phyloP scores from a whole-genome alignment of 2,888 invertebrate species.

The Rosalia funebris region DNA sequence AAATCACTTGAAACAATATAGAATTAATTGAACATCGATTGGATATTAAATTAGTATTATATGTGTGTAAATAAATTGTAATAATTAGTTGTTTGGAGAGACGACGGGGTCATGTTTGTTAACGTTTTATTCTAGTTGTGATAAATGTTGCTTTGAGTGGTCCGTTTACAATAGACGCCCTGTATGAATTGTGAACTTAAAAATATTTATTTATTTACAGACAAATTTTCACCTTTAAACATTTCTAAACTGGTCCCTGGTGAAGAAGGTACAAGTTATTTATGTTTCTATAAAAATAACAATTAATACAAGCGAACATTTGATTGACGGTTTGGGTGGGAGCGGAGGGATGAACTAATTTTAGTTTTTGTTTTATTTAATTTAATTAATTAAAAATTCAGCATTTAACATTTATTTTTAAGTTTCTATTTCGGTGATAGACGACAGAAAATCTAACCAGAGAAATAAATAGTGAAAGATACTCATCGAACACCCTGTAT shows the following conservation, averaged over 20 bases:
- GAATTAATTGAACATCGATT: too few relatives aligned
- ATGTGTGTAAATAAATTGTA: too few relatives aligned
- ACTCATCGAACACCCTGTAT: conserved; percentile 20
- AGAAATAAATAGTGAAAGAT: conserved; percentile 19
- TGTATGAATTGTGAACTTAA: background rate
- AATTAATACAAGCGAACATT: conserved; percentile 8
- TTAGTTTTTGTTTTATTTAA: conserved; percentile 4
- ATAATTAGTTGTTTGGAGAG: too few relatives aligned
- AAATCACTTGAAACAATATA: too few relatives aligned
- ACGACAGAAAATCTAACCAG: conserved; percentile 11
- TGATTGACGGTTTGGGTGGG: too few relatives aligned
- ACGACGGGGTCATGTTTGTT: too few relatives aligned
- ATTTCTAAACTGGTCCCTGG: conserved; percentile 23
- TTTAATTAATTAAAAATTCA: conserved; percentile 14
- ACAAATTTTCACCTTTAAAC: conserved; percentile 27
- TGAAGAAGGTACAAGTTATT: conserved; percentile 26
- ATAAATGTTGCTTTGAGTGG: too few relatives aligned
- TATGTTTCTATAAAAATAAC: conserved; percentile 22
- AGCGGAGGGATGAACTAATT: too few relatives aligned
- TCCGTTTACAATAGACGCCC: too few relatives aligned
- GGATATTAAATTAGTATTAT: too few relatives aligned
- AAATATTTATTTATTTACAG: conserved; percentile 26
- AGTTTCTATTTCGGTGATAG: too few relatives aligned
- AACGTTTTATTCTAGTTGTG: too few relatives aligned
- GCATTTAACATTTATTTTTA: conserved; percentile 6